A percentile compares a stretch with the other conserved stretches of the same genome.
Conservation (phyloP, 2,888 invertebrate genomes). For the Xestia c-nigrum region DNA sequence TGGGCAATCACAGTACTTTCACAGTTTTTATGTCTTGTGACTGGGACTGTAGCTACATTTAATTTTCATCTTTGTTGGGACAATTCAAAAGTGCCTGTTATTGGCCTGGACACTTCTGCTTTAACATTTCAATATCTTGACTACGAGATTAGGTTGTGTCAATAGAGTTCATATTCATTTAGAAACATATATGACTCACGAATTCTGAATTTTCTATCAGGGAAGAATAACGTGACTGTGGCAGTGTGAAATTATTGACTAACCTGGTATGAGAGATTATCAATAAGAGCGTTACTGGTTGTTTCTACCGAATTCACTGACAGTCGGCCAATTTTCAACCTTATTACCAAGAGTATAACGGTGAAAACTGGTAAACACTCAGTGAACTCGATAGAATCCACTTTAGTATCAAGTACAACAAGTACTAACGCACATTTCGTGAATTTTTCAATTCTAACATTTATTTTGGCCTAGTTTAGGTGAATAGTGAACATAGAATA, state of each 20-base stretch:
- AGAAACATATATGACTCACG: not conserved
- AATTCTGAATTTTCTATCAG: not conserved
- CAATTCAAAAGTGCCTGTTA: too few relatives aligned
- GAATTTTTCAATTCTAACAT: not conserved
- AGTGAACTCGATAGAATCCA: not conserved
- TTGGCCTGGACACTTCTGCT: not conserved
- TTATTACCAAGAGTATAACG: not conserved
- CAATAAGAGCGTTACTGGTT: not conserved
- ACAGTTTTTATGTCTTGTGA: too few relatives aligned
- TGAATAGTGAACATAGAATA: not conserved
- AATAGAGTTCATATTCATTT: constrained; percentile 11
- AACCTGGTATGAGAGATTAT: not conserved
- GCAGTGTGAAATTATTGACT: not conserved
- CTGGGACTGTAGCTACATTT: too few relatives aligned
- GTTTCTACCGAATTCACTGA: too few relatives aligned
- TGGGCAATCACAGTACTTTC: too few relatives aligned
- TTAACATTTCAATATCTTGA: not conserved
- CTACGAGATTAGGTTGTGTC: not conserved
- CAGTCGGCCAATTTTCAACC: not conserved
- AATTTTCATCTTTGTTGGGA: too few relatives aligned
- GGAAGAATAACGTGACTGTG: not conserved
- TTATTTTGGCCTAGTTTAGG: not conserved
- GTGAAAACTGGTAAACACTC: too few relatives aligned
- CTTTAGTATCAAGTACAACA: too few relatives aligned
- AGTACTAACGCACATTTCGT: not conserved